Conservation (phyloP, 2,113 vertebrate species). For the Acrocephalus kingi region DNA sequence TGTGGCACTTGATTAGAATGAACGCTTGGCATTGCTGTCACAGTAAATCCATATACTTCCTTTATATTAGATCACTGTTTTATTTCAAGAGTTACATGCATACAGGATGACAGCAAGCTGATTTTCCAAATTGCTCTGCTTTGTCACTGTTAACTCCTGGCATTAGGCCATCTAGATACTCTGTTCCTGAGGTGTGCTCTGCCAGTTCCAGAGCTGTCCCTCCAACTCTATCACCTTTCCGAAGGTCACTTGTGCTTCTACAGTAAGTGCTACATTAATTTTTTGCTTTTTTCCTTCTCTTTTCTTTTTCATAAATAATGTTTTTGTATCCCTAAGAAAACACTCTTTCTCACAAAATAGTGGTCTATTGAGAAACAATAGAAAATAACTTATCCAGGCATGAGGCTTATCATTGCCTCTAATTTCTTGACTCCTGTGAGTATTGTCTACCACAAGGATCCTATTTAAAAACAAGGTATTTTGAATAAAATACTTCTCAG, state of each 20-base stretch:
- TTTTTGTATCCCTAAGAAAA: background rate
- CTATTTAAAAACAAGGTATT: background rate
- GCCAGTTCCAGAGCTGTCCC: slow-evolving; percentile 22
- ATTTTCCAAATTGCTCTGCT: slow-evolving; percentile 67
- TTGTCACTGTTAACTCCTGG: slow-evolving; percentile 53
- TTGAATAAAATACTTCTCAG: background rate
- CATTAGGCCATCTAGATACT: slow-evolving; percentile 28
- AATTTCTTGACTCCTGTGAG: background rate
- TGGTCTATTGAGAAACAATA: background rate
- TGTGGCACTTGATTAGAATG: background rate
- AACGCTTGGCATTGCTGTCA: background rate
- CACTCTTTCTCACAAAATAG: background rate
- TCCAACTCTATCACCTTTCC: background rate
- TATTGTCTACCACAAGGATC: background rate
- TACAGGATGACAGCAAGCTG: slow-evolving; percentile 45
- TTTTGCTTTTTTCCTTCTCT: background rate
- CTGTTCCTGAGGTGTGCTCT: slow-evolving; percentile 8
- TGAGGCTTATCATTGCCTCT: background rate
- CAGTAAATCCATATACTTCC: slow-evolving; percentile 37
- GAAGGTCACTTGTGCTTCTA: slow-evolving; percentile 16
- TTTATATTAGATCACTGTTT: slow-evolving; percentile 51
- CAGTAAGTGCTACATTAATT: background rate
- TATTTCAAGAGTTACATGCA: slow-evolving; percentile 49
- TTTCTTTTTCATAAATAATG: background rate
- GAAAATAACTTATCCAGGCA: background rate